Evolutionary conservation across 2,797 vertebrate species (phyloP), one percentile per base, ranked within the genome.

Genomic region (Ambastaia sidthimunki): DNA sequence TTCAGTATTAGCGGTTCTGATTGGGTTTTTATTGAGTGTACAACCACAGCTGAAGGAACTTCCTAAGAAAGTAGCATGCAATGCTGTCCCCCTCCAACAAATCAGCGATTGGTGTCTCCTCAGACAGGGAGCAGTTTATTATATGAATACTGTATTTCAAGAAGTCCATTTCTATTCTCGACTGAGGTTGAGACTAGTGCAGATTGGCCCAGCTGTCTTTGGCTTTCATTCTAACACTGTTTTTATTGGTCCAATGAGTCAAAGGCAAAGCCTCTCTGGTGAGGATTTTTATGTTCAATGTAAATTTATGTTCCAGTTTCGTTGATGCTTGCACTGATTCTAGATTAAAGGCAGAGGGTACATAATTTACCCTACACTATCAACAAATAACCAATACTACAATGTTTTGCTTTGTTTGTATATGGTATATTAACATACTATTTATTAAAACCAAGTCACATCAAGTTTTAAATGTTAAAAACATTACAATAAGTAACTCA

Each of bases 11-110:
- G 68, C 23, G 70, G 66, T 12, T 31, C 15, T 48, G 71, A 34
- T 73, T 52, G 34, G 80, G 73, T 77, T 78, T 28, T 62, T 44
- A 44, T 25, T 23, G 41, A 77, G 75, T 70, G 41, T 59, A 60
- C 75, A 72, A 65, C 70, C 55, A 68, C 71, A 75, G 77, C 71
- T 55, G n/a, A 83, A 78, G 73, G 71, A 83, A 85, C 74, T 81
- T 81, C 84, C 86, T 83, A 59, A 74, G 76, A 28, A 28, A 28
- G 28, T 28, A 2, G 28, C 28, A 28, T 28, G 76, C 76, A 85
- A 81, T 71, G 10, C 41, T 11, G 41, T 44, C 80, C 77, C 70
- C 23, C 19, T n/a, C 28, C 23, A 11, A 59, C 28, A 47, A 62
- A 76, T 74, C 63, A 78, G 55, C 19, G 23, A 28, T 41, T 59